phyloP scores from a whole-genome alignment of 2,797 vertebrate genomes.

The Hybognathus amarus region DNA sequence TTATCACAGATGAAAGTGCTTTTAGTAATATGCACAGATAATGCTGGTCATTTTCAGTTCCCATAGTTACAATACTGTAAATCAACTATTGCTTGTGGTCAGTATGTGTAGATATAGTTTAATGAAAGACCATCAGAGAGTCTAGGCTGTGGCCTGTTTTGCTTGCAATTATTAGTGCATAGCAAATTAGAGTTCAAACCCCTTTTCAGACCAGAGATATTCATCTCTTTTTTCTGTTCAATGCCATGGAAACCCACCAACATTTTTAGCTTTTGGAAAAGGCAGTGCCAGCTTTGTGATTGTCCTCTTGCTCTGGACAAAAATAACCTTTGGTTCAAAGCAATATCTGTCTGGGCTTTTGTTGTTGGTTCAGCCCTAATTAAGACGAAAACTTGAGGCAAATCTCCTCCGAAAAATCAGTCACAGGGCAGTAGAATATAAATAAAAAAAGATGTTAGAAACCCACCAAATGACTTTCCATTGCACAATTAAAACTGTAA shows the following conservation, averaged over 20 bases:
- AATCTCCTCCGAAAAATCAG: conserved; percentile 57
- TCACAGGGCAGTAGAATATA: conserved; percentile 40
- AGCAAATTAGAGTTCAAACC: conserved; percentile 51
- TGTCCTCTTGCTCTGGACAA: conserved; percentile 60
- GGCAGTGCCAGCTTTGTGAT: conserved; percentile 60
- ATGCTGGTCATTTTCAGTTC: background rate
- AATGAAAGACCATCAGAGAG: background rate
- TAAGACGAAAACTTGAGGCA: conserved; percentile 67
- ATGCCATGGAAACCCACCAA: conserved; percentile 58
- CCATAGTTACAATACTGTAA: conserved; percentile 7
- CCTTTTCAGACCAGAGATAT: conserved; percentile 49
- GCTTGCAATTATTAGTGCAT: conserved; percentile 58
- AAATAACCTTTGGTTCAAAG: conserved; percentile 70
- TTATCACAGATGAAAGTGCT: conserved; percentile 16
- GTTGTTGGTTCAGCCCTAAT: conserved; percentile 67
- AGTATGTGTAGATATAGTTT: conserved; percentile 5
- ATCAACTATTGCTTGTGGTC: background rate
- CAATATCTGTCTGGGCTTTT: conserved; percentile 64
- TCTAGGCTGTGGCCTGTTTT: conserved; percentile 47
- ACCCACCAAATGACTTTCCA: conserved; percentile 22
- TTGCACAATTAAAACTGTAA: background rate
- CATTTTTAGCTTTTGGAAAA: conserved; percentile 54
- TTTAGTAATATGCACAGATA: conserved; percentile 35
- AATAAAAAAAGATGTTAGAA: conserved; percentile 26
- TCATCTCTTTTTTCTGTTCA: conserved; percentile 51